Evolutionary conservation across 2,888 invertebrate species (phyloP), one percentile per base, ranked within the genome.

Genomic region (Xestia ashworthii): DNA sequence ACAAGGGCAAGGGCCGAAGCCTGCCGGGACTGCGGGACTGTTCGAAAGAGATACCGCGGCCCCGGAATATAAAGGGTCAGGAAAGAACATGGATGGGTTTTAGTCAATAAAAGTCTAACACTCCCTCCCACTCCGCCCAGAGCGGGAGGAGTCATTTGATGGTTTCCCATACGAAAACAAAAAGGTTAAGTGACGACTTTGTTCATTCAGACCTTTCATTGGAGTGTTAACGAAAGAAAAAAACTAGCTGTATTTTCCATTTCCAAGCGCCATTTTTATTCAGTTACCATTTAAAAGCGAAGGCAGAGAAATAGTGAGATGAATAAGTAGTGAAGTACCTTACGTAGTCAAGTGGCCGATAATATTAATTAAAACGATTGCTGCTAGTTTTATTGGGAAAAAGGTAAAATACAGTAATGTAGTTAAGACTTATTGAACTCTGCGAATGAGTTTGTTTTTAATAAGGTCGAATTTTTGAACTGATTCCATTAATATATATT

Each of bases 181-280:
- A 32, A 32, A 32, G 32, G 32, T 32, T 32, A 32, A 32, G 1
- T 77, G 16, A 5, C 22, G n/a, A 25, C 11, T 58, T 46, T 55
- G n/a, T 19, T 44, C 12, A 0, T 25, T 55, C 25, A 55, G 11
- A 6, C n/a, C 22, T 12, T 22, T 19, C n/a, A 46, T 25, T 70
- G n/a, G 14, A 70, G 22, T 6, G 22, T 38, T 16, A 14, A 53
- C 19, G 19, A 55, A 22, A 38, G 12, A 67, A 71, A 32, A 32
- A n/a, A 32, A 38, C 25, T 25, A 80, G 19, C n/a, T 4, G 14
- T 68, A 60, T 32, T 70, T 44, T 70, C 38, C 1, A 62, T 62
- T 71, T 44, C 19, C 44, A 67, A 48, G 25, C 65, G 25, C 66
- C 62, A 71, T 55, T 80, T 76, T 80, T 25, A 80, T 80, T 80